Conservation (phyloP, 2,113 vertebrate genomes). For the Amphilophus citrinellus region DNA sequence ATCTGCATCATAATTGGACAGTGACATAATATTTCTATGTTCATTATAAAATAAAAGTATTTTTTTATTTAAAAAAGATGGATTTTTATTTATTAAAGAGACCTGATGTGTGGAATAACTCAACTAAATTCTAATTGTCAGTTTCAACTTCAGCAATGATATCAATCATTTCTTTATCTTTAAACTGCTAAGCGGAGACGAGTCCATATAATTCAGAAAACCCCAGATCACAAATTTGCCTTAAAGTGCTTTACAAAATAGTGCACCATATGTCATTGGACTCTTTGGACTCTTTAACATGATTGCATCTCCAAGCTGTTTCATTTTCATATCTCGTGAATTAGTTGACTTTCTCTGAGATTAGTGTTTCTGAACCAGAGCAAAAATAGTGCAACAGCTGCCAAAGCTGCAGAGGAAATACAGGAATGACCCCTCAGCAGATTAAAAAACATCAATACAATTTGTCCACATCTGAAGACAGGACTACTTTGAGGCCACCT, state of each 20-base stretch:
- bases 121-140: background rate
- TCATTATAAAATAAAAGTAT: background rate
- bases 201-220: rapidly evolving
- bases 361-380: constrained; percentile 1
- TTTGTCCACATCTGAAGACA: constrained; percentile 39
- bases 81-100: background rate
- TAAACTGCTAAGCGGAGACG: background rate
- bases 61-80: background rate
- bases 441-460: constrained; percentile 70
- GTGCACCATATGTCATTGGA: background rate
- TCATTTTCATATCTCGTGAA: constrained; percentile 25
- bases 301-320: background rate
- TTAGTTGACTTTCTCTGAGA: constrained; percentile 14
- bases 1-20: background rate
- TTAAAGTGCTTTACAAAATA: background rate
- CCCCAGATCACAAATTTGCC: background rate
- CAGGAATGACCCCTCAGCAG: constrained; percentile 28
- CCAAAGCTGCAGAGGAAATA: constrained; percentile 38
- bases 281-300: rapidly evolving
- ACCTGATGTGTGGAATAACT: background rate
- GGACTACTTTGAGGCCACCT: constrained; percentile 63
- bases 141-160: background rate
- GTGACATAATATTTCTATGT: background rate
- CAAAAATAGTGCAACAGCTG: constrained; percentile 76
- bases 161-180: background rate